Evolutionary conservation across 2,888 invertebrate genomes (phyloP).

Genomic region (Drosophila seclusa): DNA sequence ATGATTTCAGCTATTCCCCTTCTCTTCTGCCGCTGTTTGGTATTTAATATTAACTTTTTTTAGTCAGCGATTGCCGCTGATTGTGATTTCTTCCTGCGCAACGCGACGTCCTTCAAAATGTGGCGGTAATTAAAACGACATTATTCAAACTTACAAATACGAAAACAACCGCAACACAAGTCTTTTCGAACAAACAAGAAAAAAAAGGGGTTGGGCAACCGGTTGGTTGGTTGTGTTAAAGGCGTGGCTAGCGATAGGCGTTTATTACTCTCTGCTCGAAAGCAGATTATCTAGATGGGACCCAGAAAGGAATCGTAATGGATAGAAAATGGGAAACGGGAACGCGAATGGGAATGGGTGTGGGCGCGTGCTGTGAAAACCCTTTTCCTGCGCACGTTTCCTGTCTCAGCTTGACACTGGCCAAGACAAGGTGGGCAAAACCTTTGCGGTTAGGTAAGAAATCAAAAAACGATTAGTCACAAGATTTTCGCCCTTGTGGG

Average conservation of each 20-base stretch:
- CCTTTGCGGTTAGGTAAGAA: slow-evolving; percentile 59
- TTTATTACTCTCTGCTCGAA: slow-evolving; percentile 57
- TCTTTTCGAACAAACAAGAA: slow-evolving; percentile 5
- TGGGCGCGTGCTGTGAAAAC: slow-evolving; percentile 34
- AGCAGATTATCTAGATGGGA: slow-evolving; percentile 64
- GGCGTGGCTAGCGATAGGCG: slow-evolving; percentile 64
- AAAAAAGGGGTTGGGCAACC: slow-evolving; percentile 39
- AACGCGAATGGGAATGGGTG: background rate
- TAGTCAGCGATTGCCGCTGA: slow-evolving; percentile 35
- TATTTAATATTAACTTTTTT: slow-evolving; percentile 25
- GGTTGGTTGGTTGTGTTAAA: slow-evolving; percentile 21
- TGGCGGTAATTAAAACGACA: slow-evolving; percentile 80
- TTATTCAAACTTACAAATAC: slow-evolving; percentile 72
- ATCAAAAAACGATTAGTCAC: slow-evolving; percentile 77
- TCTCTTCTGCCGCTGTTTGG: slow-evolving; percentile 31
- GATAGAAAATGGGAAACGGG: slow-evolving; percentile 16
- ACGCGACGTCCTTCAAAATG: slow-evolving; percentile 51
- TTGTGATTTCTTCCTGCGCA: slow-evolving; percentile 34
- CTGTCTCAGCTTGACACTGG: slow-evolving; percentile 27
- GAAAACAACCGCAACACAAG: slow-evolving; percentile 37
- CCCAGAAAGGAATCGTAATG: slow-evolving; percentile 31
- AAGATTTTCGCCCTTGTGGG: slow-evolving; percentile 56
- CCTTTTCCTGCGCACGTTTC: slow-evolving; percentile 55
- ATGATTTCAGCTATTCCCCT: slow-evolving; percentile 50
- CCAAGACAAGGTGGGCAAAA: slow-evolving; percentile 33